A percentile compares a stretch with the other conserved stretches of the same genome.
Evolutionary conservation across 64 coral and sea anemone genomes (phyloP).

Genomic region (Montipora cactus): DNA sequence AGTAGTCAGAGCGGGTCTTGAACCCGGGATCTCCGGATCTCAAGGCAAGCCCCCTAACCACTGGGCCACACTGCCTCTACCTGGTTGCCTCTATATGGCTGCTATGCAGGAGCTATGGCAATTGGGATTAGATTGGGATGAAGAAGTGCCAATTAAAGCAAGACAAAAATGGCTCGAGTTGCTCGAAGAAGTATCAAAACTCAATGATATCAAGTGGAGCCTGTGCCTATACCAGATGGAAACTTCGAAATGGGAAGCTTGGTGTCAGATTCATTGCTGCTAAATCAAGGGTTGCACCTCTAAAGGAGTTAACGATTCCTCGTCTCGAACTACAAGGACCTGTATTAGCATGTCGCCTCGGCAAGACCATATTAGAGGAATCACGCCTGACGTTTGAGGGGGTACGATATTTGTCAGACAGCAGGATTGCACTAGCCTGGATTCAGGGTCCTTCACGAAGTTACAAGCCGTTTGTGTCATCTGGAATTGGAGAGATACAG

Average conservation of each 20-base stretch:
- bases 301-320: no score
- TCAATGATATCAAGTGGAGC: background rate
- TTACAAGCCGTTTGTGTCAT: constrained; percentile 55
- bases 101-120: constrained; percentile 55
- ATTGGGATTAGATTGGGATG: constrained; percentile 48
- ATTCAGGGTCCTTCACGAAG: constrained; percentile 25
- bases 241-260: no score
- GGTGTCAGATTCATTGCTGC: no score
- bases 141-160: constrained; percentile 29
- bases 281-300: no score
- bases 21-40: no score
- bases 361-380: constrained; percentile 9
- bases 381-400: constrained; percentile 34
- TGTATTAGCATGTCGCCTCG: constrained; percentile 16
- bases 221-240: no score
- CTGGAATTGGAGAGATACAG: constrained; percentile 40
- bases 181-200: constrained; percentile 6
- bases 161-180: constrained; percentile 31
- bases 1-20: no score
- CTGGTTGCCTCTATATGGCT: background rate
- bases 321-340: constrained; percentile 8
- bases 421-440: constrained; percentile 31
- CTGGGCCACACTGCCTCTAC: no score
- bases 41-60: no score
- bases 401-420: constrained; percentile 40